phyloP scores from a whole-genome alignment of 2,888 invertebrate genomes.

The Flabesymbios commensalis region DNA sequence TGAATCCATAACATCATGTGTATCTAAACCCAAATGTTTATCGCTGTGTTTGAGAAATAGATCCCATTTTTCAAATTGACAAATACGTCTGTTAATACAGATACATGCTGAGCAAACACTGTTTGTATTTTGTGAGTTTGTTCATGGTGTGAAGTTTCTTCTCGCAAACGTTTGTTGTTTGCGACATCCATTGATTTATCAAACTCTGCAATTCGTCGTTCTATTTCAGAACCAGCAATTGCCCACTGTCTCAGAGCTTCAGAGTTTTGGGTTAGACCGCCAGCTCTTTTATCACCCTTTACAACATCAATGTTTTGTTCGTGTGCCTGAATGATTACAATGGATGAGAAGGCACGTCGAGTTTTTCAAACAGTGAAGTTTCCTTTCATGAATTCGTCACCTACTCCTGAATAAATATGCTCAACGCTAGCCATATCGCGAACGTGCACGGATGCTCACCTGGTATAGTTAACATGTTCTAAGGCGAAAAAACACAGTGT shows the following conservation, averaged over 20 bases:
- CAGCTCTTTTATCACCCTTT: constrained; percentile 37
- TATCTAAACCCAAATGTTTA: neutral
- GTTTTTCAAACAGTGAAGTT: constrained; percentile 36
- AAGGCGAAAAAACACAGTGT: constrained; percentile 34
- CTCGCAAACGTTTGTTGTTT: neutral
- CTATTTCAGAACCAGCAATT: constrained; percentile 37
- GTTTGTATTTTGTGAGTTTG: neutral
- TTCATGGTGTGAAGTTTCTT: neutral
- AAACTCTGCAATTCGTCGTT: constrained; percentile 4
- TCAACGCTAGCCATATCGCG: constrained; percentile 33
- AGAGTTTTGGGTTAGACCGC: constrained; percentile 37
- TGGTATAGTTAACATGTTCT: constrained; percentile 34
- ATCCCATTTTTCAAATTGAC: neutral
- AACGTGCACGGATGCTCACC: constrained; percentile 39
- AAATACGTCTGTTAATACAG: neutral
- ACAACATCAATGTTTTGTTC: constrained; percentile 39
- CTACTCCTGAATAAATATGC: constrained; percentile 26
- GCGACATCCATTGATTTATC: neutral
- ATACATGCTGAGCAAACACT: neutral
- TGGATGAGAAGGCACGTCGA: constrained; percentile 14
- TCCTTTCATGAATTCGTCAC: constrained; percentile 30
- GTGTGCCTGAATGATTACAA: constrained; percentile 6
- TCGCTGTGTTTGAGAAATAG: constrained; percentile 1
- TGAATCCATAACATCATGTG: neutral
- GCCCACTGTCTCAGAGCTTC: constrained; percentile 29